Percentiles rank a stretch among this genome's conserved stretches.
phyloP scores from a whole-genome alignment of 1,140 invertebrate genomes.

The Caenorhabditis remanei region DNA sequence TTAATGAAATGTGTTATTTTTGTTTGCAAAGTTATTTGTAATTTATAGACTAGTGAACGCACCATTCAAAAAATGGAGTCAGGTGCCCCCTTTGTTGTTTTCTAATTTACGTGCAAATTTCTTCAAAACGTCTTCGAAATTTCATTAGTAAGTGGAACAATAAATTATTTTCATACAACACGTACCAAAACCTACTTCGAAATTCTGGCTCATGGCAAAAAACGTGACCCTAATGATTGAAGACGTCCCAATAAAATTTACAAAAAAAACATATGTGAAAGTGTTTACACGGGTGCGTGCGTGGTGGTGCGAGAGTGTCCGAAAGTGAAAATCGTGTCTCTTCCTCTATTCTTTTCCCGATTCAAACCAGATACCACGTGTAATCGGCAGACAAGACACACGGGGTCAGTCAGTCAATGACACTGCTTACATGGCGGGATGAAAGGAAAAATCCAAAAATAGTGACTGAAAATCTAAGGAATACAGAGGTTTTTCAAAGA shows the following conservation, averaged over 20 bases:
- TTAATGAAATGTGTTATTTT: no score
- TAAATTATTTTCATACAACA: no score
- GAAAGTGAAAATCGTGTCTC: constrained; percentile 53
- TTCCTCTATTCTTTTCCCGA: constrained; percentile 24
- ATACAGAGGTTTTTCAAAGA: background rate
- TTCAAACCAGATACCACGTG: constrained; percentile 55
- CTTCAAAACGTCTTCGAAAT: no score
- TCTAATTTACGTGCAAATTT: no score
- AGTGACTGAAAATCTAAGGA: background rate
- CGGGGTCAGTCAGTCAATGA: constrained; percentile 53
- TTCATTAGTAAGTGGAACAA: no score
- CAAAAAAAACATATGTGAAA: constrained; percentile 44
- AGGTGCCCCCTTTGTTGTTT: no score
- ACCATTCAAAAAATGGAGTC: no score
- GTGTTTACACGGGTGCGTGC: constrained; percentile 52
- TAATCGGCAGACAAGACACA: constrained; percentile 44
- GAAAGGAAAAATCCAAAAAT: constrained; percentile 5
- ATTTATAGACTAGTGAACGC: no score
- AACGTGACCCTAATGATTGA: background rate
- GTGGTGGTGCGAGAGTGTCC: constrained; percentile 45
- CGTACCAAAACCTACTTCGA: no score
- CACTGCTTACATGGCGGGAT: constrained; percentile 44
- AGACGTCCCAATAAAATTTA: background rate
- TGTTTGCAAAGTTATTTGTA: no score
- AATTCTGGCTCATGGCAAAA: background rate